Evolutionary conservation across 2,888 invertebrate species (phyloP), one percentile per base, ranked within the genome.

Genomic region (Tinea semifulvella): DNA sequence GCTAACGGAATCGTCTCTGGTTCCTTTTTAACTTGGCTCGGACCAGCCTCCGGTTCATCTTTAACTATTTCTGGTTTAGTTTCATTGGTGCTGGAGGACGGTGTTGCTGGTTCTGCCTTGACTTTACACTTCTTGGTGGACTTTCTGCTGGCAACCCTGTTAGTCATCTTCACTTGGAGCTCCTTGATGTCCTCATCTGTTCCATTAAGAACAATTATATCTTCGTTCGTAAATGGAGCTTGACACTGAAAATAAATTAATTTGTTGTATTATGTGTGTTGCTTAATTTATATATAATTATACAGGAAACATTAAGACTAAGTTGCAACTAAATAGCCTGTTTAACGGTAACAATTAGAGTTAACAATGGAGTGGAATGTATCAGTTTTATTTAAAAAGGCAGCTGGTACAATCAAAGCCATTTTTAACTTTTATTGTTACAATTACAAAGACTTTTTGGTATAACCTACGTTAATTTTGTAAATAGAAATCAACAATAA

Each of bases 141-240:
- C 60, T 91, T 92, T 46, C 87, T 83, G 57, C 84, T 87, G 27
- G 85, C 84, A 45, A 89, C 84, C 38, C 92, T 83, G 42, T 85
- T 77, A 50, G 88, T 85, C 73, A 92, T 88, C 56, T 86, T 86
- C 13, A 65, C 65, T 53, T 75, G 83, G 61, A 94, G 85, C 19
- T 77, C 50, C 28, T 84, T 84, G 47, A 92, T 61, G 56, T 96
- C 94, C 51, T 92, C 91, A 10, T 92, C 90, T 52, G 84, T 86
- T 42, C 92, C 92, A 75, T 98, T 98, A 19, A 99, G 76, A n/a
- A 92, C 79, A 20, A 98, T 87, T 6, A 96, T 73, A 66, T 98
- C 96, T 50, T 89, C 87, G 42, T 88, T 83, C 7, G 81, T 80
- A 61, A 90, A 95, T 1, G 90, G 84, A 58, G 87, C 82, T 53